Base-by-base conservation (phyloP, 2,797 vertebrate genomes). In the Saguinus oedipus region DNA sequence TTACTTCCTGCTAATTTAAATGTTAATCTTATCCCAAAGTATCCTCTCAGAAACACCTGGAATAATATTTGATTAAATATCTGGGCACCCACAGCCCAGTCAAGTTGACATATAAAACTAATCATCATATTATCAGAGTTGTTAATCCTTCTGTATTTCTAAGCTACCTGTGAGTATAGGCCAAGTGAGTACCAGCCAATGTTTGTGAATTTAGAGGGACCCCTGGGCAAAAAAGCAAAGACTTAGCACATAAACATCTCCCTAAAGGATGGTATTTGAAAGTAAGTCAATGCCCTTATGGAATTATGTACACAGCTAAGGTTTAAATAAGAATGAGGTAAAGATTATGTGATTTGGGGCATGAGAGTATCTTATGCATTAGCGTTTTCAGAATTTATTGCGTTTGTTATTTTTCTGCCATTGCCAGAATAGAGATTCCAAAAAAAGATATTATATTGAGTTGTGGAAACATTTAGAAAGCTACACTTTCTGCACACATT, bases 381-480 rank as follows among this genome's bases (percentile, higher is more conserved):
- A 76, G 33, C 8, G 33, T 92, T 84, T 93, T 75, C 79, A 81
- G 10, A 80, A 87, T 79, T 80, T 61, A 89, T 39, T 80, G 76
- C 84, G 8, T 90, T 78, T 72, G n/a, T 39, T 82, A 84, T 76
- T 89, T 94, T 85, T 78, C 55, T 9, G 48, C 50, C 46, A 50
- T 55, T 7, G n/a, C 80, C 22, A 93, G n/a, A 83, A 86, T 36
- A 75, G 53, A n/a, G 20, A 42, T 88, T 88, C 13, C 19, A 22
- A 72, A 72, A 30, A 89, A 36, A 59, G 36, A 95, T 27, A 84
- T 39, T 50, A 88, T 27, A 39, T 7, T 61, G 48, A 90, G 33
- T 80, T 76, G 70, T 12, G 39, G 70, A 84, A 88, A 83, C 39
- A 81, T 90, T 87, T 82, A 76, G 74, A 90, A 95, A 92, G 57